phyloP scores from a whole-genome alignment of 2,797 vertebrate species.

The Chromis chromis region DNA sequence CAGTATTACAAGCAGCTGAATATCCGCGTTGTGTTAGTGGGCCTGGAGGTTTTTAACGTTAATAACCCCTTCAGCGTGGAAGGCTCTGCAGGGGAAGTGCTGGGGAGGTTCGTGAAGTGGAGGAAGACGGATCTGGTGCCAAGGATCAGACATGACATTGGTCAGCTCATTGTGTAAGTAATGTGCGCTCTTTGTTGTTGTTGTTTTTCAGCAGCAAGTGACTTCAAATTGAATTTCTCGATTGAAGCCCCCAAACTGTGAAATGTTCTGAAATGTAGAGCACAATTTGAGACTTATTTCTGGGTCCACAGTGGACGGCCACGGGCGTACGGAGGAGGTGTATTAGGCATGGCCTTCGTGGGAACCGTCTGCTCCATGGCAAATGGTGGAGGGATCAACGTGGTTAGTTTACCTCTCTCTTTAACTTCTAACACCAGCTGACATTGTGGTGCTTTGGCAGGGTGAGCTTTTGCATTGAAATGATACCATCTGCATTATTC shows the following conservation, averaged over 20 bases:
- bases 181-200: fast-evolving
- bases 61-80: slow-evolving; percentile 84
- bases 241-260: neutral
- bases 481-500: slow-evolving; percentile 74
- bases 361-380: slow-evolving; percentile 86
- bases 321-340: neutral
- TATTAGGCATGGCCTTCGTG: slow-evolving; percentile 91
- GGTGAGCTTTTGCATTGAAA: slow-evolving; percentile 44
- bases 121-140: slow-evolving; percentile 76
- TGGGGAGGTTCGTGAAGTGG: slow-evolving; percentile 87
- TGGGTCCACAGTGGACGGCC: slow-evolving; percentile 78
- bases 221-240: neutral
- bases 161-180: slow-evolving; percentile 91
- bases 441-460: slow-evolving; percentile 14
- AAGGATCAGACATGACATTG: slow-evolving; percentile 81
- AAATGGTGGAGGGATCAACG: slow-evolving; percentile 85
- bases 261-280: neutral
- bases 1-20: slow-evolving; percentile 87
- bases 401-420: slow-evolving; percentile 82
- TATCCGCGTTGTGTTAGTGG: slow-evolving; percentile 88
- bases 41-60: slow-evolving; percentile 85
- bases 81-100: slow-evolving; percentile 79
- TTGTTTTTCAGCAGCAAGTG: neutral
- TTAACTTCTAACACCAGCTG: slow-evolving; percentile 41
- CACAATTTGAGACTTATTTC: neutral